phyloP scores from a whole-genome alignment of 2,888 invertebrate genomes.

The Eristalis arbustorum region DNA sequence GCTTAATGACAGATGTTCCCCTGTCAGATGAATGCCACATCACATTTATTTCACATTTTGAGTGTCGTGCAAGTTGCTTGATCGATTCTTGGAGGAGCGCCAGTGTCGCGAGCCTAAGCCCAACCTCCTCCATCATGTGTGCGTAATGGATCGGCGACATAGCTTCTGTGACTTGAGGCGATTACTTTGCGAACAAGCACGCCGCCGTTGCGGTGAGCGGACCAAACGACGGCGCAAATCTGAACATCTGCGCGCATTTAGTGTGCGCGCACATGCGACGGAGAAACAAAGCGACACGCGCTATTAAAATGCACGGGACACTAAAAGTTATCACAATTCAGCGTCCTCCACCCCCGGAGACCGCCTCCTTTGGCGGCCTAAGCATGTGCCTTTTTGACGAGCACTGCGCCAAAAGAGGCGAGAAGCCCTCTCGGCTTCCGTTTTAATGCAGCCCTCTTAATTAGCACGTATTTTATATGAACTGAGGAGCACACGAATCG shows the following conservation, averaged over 20 bases:
- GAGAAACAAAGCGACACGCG: conserved; percentile 48
- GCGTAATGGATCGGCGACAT: conserved; percentile 64
- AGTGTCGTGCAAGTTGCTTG: conserved; percentile 39
- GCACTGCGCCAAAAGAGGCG: conserved; percentile 38
- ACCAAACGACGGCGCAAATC: not conserved
- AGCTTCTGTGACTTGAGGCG: conserved; percentile 48
- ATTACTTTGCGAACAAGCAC: conserved; percentile 49
- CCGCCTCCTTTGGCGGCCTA: conserved; percentile 40
- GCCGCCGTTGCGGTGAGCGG: not conserved
- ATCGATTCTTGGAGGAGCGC: conserved; percentile 62
- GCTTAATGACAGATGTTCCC: conserved; percentile 55
- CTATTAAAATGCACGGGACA: conserved; percentile 56
- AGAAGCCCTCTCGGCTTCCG: conserved; percentile 4
- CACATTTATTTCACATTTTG: conserved; percentile 58
- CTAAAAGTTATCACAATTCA: conserved; percentile 20
- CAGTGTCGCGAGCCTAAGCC: conserved; percentile 8
- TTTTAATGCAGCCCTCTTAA: conserved; percentile 57
- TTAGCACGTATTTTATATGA: conserved; percentile 62
- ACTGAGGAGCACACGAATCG: conserved; percentile 30
- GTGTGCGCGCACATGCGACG: not conserved
- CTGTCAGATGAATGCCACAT: conserved; percentile 64
- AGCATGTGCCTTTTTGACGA: not conserved
- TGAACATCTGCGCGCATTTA: conserved; percentile 12
- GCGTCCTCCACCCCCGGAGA: not conserved
- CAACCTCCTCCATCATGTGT: conserved; percentile 25